These are phyloP conservation scores for Opisthocomus hoazin DNA, from an alignment of 2,113 vertebrate species.

Conservation along the genomic window DNA sequence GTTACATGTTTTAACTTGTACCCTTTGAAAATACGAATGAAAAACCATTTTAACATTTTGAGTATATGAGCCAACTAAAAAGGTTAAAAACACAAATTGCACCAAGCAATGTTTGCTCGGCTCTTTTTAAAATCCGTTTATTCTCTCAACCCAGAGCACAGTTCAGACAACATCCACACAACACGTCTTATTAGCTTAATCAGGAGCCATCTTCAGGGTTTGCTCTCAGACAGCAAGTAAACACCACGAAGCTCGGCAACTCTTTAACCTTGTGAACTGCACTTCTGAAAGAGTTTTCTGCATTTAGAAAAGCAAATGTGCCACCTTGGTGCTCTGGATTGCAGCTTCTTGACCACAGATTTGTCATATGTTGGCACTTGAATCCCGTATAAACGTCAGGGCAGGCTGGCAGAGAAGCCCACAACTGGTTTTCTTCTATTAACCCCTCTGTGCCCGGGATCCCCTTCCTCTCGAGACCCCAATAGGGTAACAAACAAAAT, in stretches of 20 bases:
- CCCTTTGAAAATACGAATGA: not conserved
- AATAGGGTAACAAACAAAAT: too few species aligned
- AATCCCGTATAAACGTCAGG: fast-evolving
- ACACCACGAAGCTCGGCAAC: not conserved
- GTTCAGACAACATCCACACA: not conserved
- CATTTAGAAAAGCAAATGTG: not conserved
- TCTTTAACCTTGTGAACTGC: not conserved
- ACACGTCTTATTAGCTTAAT: not conserved
- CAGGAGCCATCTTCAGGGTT: not conserved
- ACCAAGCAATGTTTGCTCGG: not conserved
- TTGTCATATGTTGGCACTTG: not conserved
- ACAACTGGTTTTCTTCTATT: not conserved
- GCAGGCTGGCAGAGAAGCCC: not conserved
- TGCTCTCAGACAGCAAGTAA: not conserved
- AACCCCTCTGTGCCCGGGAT: too few species aligned
- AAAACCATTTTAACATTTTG: not conserved
- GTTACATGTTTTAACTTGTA: not conserved
- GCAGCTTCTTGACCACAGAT: not conserved
- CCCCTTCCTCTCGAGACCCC: fast-evolving
- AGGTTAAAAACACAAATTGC: not conserved
- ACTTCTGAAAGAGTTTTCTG: not conserved
- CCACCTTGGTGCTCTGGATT: not conserved
- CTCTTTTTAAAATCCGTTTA: not conserved
- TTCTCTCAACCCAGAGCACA: not conserved
- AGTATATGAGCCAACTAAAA: not conserved